phyloP scores from a whole-genome alignment of 2,888 invertebrate species.

The Sinhomidia bicolor region DNA sequence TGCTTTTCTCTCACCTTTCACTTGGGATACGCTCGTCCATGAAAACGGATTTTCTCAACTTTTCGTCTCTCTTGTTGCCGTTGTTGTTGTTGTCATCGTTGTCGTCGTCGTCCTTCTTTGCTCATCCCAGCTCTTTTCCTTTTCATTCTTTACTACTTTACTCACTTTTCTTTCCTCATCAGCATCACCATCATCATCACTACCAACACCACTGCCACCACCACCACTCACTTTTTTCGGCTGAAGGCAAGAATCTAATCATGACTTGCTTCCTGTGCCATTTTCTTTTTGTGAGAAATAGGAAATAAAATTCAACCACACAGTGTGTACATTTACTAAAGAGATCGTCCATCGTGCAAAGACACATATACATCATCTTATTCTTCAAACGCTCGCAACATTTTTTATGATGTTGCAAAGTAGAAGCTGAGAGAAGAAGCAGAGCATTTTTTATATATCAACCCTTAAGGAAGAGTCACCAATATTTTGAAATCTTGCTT shows the following conservation, averaged over 20 bases:
- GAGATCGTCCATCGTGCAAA: constrained; percentile 1
- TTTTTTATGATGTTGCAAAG: too few species aligned
- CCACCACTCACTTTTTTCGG: constrained; percentile 41
- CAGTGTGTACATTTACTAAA: background rate
- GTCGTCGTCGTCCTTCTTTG: constrained; percentile 18
- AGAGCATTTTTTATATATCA: background rate
- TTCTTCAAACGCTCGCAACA: background rate
- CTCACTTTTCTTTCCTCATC: constrained; percentile 68
- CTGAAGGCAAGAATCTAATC: constrained; percentile 69
- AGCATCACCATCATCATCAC: constrained; percentile 26
- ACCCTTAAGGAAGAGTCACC: background rate
- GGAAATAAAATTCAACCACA: constrained; percentile 52
- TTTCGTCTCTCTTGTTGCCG: constrained; percentile 41
- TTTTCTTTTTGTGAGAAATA: constrained; percentile 36
- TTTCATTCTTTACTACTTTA: constrained; percentile 51
- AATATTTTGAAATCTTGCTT: background rate
- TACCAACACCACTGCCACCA: background rate
- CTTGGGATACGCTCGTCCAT: constrained; percentile 66
- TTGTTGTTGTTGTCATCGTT: constrained; percentile 12
- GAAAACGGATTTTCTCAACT: constrained; percentile 68
- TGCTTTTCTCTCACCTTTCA: constrained; percentile 71
- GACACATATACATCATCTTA: background rate
- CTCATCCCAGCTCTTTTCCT: constrained; percentile 37
- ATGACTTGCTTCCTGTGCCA: constrained; percentile 69
- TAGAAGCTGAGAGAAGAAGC: too few species aligned